A percentile compares a stretch with the other conserved stretches of the same genome.
These are phyloP conservation scores for Setipinna tenuifilis DNA, from an alignment of 2,797 vertebrate genomes.

Conservation along the genomic window DNA sequence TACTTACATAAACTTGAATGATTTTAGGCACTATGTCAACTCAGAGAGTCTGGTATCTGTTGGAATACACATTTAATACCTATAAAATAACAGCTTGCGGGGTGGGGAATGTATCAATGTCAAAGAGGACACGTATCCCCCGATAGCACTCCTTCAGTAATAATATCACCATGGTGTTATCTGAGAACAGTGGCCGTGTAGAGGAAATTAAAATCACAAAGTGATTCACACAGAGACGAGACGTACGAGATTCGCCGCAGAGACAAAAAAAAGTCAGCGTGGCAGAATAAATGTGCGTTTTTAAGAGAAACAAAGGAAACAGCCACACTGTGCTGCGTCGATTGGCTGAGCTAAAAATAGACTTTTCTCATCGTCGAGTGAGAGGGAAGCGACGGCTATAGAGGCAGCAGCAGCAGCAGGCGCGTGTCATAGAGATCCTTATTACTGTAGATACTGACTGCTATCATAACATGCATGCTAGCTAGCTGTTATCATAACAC, in stretches of 20 bases:
- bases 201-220: slow-evolving; percentile 19
- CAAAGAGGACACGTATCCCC: not conserved
- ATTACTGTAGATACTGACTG: slow-evolving; percentile 46
- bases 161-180: not conserved
- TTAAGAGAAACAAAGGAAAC: slow-evolving; percentile 32
- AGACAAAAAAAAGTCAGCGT: not conserved
- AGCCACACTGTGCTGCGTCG: slow-evolving; percentile 11
- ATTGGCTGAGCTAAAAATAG: slow-evolving; percentile 46
- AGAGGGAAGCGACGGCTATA: not conserved
- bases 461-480: slow-evolving; percentile 38
- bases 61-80: not conserved
- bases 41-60: not conserved
- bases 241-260: not conserved
- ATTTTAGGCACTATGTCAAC: not conserved
- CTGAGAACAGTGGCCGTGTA: not conserved
- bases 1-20: not conserved
- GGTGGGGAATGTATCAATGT: not conserved
- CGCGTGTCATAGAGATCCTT: slow-evolving; percentile 42
- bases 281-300: slow-evolving; percentile 15
- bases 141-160: not conserved
- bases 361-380: not conserved
- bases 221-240: slow-evolving; percentile 4
- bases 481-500: slow-evolving; percentile 42
- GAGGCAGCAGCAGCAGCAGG: slow-evolving; percentile 1
- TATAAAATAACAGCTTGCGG: not conserved